Conservation (phyloP, 2,113 vertebrate genomes). For the Vulpes vulpes region DNA sequence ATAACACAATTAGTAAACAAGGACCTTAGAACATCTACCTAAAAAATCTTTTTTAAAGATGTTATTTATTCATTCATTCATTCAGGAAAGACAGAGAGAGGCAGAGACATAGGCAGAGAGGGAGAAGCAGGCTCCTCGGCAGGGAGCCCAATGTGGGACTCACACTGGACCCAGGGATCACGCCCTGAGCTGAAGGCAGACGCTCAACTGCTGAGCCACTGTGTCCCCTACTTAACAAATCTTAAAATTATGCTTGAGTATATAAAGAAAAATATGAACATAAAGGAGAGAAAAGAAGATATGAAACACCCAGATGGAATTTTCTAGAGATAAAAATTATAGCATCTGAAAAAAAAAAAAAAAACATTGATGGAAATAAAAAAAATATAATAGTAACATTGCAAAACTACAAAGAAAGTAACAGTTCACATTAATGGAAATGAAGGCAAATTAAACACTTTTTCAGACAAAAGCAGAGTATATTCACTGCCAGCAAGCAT, state of each 20-base stretch:
- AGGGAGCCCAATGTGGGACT: too few species aligned
- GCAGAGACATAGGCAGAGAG: too few species aligned
- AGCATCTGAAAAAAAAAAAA: neutral
- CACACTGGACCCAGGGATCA: too few species aligned
- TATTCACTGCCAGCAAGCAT: neutral
- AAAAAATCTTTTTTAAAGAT: neutral
- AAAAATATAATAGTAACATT: neutral
- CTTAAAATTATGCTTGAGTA: neutral
- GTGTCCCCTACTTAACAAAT: neutral
- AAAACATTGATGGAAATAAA: neutral
- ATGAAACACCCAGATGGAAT: neutral
- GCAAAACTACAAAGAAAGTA: neutral
- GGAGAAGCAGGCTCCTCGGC: too few species aligned
- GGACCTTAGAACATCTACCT: neutral
- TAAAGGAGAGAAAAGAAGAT: neutral
- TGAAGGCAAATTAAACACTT: neutral
- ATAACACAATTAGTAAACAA: neutral
- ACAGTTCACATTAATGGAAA: neutral
- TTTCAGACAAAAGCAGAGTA: neutral
- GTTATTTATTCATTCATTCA: too few species aligned
- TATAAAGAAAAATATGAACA: neutral
- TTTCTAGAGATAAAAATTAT: neutral
- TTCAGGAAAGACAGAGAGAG: too few species aligned
- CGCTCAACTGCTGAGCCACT: too few species aligned
- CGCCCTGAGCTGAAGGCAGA: too few species aligned